Evolutionary conservation across 2,888 invertebrate genomes (phyloP), one percentile per base, ranked within the genome.

Genomic region (Thecocarcelia acutangulata): DNA sequence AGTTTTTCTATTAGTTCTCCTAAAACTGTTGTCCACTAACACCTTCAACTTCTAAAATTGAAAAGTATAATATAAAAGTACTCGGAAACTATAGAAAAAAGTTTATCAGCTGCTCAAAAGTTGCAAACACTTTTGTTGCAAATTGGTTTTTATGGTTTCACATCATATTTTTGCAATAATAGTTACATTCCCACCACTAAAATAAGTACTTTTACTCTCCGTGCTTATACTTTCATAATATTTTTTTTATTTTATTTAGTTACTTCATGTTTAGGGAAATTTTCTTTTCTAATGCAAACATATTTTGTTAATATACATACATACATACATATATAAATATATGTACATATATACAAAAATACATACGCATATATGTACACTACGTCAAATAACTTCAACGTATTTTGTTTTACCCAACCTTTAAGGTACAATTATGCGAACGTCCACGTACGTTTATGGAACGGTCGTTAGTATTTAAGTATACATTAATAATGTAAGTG

Each of bases 111-210:
- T 61, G 37, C 52, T 37, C 61, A 46, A 76, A 69, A 76, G 76
- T 61, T 76, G 61, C 46, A 76, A 76, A 61, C 46, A 69, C 54
- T 76, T 61, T 54, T 17, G 61, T 61, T 69, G 52, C 69, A 76
- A 76, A 69, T 76, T 69, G 61, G 61, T 76, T 76, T 76, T 76
- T 69, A 69, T 76, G 76, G 76, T 54, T 76, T 68, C 61, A 52
- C 46, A 48, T 52, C 46, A 76, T 76, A 68, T 61, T 76, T 61
- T 61, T 61, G 52, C 61, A 59, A 59, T 68, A 68, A 75, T 58
- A 66, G 17, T 48, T 40, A n/a, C 48, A 74, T 28, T 40, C 12
- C 48, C 61, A 61, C 17, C 46, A 15, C 15, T 37, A 13, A 42
- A 13, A 61, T 28, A 15, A 72, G 40, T n/a, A 59, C 24, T n/a